phyloP scores from a whole-genome alignment of 1,140 invertebrate species.

The Drosophila murphyi region DNA sequence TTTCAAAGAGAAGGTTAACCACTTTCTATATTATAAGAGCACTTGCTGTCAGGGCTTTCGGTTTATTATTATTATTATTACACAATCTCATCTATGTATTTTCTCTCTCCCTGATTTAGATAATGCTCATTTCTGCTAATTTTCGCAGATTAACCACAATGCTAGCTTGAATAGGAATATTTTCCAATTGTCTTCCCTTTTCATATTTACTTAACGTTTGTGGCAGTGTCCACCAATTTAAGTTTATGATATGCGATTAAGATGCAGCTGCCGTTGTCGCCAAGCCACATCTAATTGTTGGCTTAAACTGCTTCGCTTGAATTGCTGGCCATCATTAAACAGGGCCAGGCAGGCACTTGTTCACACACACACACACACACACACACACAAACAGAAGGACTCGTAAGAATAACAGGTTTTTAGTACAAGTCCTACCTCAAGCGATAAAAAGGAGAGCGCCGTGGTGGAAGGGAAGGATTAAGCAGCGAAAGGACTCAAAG shows the following conservation, averaged over 20 bases:
- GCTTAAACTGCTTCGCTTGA: slow-evolving; percentile 4
- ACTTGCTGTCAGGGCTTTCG: too few relatives aligned
- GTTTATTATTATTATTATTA: too few relatives aligned
- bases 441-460: slow-evolving; percentile 35
- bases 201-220: too few relatives aligned
- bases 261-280: slow-evolving; percentile 2
- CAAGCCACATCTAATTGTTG: slow-evolving; percentile 20
- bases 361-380: slow-evolving; percentile 34
- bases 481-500: slow-evolving; percentile 31
- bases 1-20: too few relatives aligned
- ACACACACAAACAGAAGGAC: slow-evolving; percentile 41
- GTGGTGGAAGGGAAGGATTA: slow-evolving; percentile 49
- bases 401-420: neutral
- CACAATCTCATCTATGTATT: too few relatives aligned
- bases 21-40: too few relatives aligned
- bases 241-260: neutral
- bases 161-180: too few relatives aligned
- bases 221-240: too few relatives aligned
- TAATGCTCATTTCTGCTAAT: too few relatives aligned
- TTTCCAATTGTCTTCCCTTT: too few relatives aligned
- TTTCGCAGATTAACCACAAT: too few relatives aligned
- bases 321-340: neutral
- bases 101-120: too few relatives aligned
- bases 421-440: slow-evolving; percentile 41
- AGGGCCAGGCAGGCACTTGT: slow-evolving; percentile 24